Evolutionary conservation across 2,113 vertebrate species (phyloP).

Genomic region (Bos taurus): ARS-UCD2.0 NC_037328.1:111152501-111153000

Average conservation of each 20-base stretch:
- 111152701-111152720: neutral
- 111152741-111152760: neutral
- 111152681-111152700: neutral
- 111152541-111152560: neutral
- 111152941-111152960: neutral
- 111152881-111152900: neutral
- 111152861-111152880: neutral
- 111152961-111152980: neutral
- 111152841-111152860: neutral
- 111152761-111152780: neutral
- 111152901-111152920: neutral
- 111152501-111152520: neutral
- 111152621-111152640: neutral
- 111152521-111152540: neutral
- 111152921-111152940: neutral
- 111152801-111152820: accelerated
- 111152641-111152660: neutral
- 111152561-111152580: neutral
- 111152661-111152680: neutral
- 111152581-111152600: neutral
- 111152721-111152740: neutral
- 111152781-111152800: neutral
- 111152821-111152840: neutral
- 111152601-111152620: neutral
- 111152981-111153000: neutral